These are phyloP conservation scores for Taxidea taxus DNA, from an alignment of 2,113 vertebrate species.

Conservation along the genomic window DNA sequence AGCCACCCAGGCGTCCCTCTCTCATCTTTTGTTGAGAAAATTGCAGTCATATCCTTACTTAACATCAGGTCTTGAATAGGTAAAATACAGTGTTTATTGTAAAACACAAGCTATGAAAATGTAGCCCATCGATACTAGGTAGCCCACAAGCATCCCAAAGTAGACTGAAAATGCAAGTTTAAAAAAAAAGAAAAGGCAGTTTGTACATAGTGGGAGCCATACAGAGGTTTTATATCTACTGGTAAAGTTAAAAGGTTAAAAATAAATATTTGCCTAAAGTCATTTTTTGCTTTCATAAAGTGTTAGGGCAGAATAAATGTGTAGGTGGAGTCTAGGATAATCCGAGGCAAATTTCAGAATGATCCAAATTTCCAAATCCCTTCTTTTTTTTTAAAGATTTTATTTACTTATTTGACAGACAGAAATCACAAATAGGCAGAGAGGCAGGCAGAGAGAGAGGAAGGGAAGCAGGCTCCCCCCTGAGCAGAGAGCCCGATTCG, in stretches of 20 bases:
- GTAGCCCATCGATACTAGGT: background rate
- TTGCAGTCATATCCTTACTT: background rate
- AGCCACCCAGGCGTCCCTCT: too few relatives aligned
- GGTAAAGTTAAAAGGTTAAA: background rate
- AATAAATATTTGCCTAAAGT: background rate
- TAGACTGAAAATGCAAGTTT: slow-evolving; percentile 18
- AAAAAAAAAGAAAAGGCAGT: background rate
- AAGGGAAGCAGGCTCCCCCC: too few relatives aligned
- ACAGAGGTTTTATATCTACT: background rate
- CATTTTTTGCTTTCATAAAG: background rate
- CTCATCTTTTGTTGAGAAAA: slow-evolving; percentile 31
- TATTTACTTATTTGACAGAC: too few relatives aligned
- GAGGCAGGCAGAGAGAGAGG: too few relatives aligned
- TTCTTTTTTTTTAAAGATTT: too few relatives aligned
- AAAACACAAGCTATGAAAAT: background rate
- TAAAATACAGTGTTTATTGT: background rate
- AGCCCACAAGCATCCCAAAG: background rate
- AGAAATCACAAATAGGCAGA: too few relatives aligned
- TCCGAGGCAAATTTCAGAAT: background rate
- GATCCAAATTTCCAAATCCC: background rate
- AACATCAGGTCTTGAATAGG: slow-evolving; percentile 34
- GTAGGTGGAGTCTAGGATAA: background rate
- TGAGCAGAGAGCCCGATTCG: too few relatives aligned
- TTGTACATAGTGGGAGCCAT: background rate
- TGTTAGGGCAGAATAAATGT: background rate